Evolutionary conservation across 2,113 vertebrate genomes (phyloP).

Genomic region (Onychorhynchus coronatus): DNA sequence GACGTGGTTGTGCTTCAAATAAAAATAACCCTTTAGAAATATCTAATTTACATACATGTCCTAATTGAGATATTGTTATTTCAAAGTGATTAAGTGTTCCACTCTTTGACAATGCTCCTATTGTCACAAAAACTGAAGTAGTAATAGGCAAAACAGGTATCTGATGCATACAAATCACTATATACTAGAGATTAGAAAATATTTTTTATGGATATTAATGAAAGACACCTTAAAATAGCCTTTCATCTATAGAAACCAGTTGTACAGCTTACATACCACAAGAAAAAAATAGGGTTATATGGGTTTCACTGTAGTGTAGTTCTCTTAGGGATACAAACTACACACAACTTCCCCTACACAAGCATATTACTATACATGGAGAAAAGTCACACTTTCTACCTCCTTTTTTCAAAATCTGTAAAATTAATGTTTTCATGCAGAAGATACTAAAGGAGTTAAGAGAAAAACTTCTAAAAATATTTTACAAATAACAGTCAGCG

Average conservation of each 20-base stretch:
- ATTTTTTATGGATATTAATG: background rate
- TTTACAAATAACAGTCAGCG: background rate
- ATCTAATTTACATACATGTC: background rate
- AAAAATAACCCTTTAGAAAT: background rate
- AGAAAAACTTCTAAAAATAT: background rate
- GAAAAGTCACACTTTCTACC: background rate
- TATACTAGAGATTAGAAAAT: background rate
- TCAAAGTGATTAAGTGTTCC: background rate
- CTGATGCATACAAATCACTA: background rate
- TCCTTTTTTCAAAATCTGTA: background rate
- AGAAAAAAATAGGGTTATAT: background rate
- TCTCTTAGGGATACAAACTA: background rate
- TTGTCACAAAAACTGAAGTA: background rate
- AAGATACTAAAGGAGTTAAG: background rate
- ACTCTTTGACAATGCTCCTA: background rate
- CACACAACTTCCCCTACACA: background rate
- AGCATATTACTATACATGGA: background rate
- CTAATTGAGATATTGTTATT: background rate
- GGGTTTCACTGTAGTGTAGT: background rate
- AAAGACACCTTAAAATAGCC: background rate
- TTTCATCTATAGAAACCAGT: background rate
- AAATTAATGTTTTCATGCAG: background rate
- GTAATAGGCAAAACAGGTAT: background rate
- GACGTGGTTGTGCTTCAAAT: background rate
- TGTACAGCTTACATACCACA: background rate